Evolutionary conservation across 2,113 vertebrate genomes (phyloP).

Genomic region (Ophthalmolycus amberensis): DNA sequence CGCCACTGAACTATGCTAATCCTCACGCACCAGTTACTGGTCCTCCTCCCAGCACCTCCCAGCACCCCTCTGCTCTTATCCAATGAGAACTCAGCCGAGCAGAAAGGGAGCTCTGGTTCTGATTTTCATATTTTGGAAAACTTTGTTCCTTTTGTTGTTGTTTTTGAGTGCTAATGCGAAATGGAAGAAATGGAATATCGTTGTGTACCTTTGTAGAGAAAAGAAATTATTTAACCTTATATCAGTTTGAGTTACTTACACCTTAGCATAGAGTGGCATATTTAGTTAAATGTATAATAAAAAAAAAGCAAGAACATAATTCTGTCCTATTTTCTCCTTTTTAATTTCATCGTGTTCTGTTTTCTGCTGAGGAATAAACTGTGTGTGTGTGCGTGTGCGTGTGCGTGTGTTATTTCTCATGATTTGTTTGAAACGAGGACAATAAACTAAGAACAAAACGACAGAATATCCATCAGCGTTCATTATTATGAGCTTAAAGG

Average conservation of each 20-base stretch:
- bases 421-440: neutral
- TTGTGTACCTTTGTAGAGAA: slow-evolving; percentile 87
- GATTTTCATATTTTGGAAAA: slow-evolving; percentile 63
- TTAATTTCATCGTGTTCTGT: slow-evolving; percentile 81
- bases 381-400: too few relatives aligned
- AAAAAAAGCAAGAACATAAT: slow-evolving; percentile 70
- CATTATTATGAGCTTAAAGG: neutral
- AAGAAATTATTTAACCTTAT: slow-evolving; percentile 98
- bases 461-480: neutral
- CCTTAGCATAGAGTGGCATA: slow-evolving; percentile 96
- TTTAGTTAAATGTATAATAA: slow-evolving; percentile 92
- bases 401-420: neutral
- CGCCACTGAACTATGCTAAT: slow-evolving; percentile 72
- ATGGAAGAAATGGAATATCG: slow-evolving; percentile 88
- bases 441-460: neutral
- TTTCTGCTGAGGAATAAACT: slow-evolving; percentile 93
- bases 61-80: slow-evolving; percentile 10
- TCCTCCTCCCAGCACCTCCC: neutral
- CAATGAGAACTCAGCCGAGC: slow-evolving; percentile 30
- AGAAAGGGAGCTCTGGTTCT: slow-evolving; percentile 47
- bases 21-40: slow-evolving; percentile 47
- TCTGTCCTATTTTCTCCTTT: slow-evolving; percentile 79
- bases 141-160: slow-evolving; percentile 53
- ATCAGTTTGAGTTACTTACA: slow-evolving; percentile 97
- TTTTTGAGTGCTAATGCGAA: slow-evolving; percentile 90